Base-by-base conservation (phyloP, 2,113 vertebrate species). In the Hypocryptadius cinnamomeus region DNA sequence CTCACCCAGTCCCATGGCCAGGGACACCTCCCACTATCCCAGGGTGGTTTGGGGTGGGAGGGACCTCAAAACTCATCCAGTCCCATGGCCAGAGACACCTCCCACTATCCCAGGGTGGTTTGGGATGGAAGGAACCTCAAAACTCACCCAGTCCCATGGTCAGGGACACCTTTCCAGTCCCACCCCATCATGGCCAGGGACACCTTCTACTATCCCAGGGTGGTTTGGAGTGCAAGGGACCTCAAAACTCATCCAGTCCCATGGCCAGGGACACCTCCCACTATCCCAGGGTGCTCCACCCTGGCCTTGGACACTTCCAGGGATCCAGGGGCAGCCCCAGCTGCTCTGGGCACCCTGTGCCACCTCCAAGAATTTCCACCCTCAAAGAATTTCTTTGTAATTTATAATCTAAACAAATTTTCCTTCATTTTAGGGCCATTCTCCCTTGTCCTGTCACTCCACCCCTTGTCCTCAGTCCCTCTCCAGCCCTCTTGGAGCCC, bases 101-200 rank as follows among this genome's bases (percentile, higher is more conserved):
- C 1, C 18, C 39, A 6, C 22, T 0, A 0, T 2, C 27, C 72
- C 72, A 60, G 45, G 37, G 0, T 25, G 30, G 14, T 40, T 40
- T 40, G 40, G 40, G 40, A 6, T 40, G 40, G 14, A 40, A 40
- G 40, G 40, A 14, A 40, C 6, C 40, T 40, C 40, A 40, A 13
- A 40, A 40, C 40, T 40, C 40, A 40, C 15, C 40, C 40, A 40
- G 13, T 40, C 40, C 40, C 40, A 40, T 40, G 5, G 5, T 13
- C 40, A 40, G 40, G 40, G n/a, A n/a, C n/a, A n/a, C n/a, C n/a
- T n/a, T n/a, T 40, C 40, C 40, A 40, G 13, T 40, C 40, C 40
- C 40, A 40, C n/a, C n/a, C n/a, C n/a, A n/a, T n/a, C n/a, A n/a
- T 40, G 5, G 5, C 40, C 40, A 40, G 40, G 40, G 40, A 40